Conservation (phyloP, 2,797 vertebrate genomes). For the Sebastes jordani region DNA sequence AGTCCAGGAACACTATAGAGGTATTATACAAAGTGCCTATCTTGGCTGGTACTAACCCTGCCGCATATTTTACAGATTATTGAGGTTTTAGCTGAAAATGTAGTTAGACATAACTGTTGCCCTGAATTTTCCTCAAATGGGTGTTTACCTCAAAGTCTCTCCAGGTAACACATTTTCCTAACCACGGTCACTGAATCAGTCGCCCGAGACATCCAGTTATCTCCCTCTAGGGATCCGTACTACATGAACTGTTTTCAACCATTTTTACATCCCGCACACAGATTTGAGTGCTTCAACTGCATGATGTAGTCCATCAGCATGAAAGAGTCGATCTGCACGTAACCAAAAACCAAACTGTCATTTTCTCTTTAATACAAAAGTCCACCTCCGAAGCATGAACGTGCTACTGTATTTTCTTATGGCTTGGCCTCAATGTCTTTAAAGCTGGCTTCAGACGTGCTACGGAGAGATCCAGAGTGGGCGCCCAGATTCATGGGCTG, state of each 20-base stretch:
- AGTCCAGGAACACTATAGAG: background rate
- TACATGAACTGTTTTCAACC: conserved; percentile 67
- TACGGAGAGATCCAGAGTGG: conserved; percentile 89
- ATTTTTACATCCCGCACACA: conserved; percentile 77
- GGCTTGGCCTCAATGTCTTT: conserved; percentile 95
- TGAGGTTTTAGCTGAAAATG: background rate
- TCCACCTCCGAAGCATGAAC: conserved; percentile 79
- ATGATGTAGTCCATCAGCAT: conserved; percentile 85
- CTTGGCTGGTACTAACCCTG: background rate
- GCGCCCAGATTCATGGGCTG: conserved; percentile 90
- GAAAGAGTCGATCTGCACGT: conserved; percentile 82
- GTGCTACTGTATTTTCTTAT: conserved; percentile 85
- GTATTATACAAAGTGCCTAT: background rate
- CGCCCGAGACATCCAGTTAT: conserved; percentile 40
- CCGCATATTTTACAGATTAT: background rate
- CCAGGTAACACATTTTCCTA: conserved; percentile 37
- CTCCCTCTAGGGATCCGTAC: conserved; percentile 38
- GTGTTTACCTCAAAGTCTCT: conserved; percentile 31
- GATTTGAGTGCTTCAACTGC: conserved; percentile 80
- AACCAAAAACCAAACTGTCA: conserved; percentile 73
- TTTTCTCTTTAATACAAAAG: conserved; percentile 76
- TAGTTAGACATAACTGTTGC: background rate
- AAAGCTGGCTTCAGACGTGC: conserved; percentile 93
- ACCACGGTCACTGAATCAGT: conserved; percentile 38
- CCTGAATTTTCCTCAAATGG: conserved; percentile 6